Evolutionary conservation across 2,797 vertebrate genomes (phyloP).

Genomic region (Scolopax bukidnonensis): DNA sequence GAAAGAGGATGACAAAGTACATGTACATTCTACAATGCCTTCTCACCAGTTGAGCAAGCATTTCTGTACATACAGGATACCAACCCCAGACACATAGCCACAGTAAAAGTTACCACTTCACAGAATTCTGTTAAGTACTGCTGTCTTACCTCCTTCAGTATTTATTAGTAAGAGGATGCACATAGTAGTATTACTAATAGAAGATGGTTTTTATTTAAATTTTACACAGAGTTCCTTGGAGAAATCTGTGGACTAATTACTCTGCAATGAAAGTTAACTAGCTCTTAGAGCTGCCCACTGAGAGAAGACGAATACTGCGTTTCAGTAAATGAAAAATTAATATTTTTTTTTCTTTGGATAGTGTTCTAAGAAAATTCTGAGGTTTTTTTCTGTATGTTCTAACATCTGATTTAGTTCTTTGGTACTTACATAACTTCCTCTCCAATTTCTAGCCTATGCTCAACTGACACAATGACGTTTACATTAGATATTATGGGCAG

Average conservation of each 20-base stretch:
- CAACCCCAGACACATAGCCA: accelerated
- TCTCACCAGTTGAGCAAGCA: background rate
- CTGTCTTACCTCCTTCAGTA: background rate
- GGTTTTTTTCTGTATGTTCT: background rate
- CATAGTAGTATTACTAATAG: background rate
- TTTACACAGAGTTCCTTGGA: background rate
- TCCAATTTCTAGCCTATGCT: background rate
- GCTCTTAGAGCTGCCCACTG: background rate
- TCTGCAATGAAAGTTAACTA: background rate
- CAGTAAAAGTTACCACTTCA: background rate
- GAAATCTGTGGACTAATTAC: slow-evolving; percentile 23
- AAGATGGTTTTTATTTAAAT: background rate
- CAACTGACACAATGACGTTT: background rate
- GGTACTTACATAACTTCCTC: background rate
- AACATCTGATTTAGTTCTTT: background rate
- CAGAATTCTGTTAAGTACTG: background rate
- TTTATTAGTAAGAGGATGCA: background rate
- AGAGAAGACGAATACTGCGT: background rate
- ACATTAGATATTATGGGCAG: background rate
- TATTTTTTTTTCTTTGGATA: background rate
- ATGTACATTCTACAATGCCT: background rate
- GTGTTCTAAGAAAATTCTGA: background rate
- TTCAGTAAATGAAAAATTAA: background rate
- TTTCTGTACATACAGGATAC: accelerated
- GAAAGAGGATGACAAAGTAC: background rate